Evolutionary conservation across 2,888 invertebrate genomes (phyloP).

Genomic region (Melangyna quadrimaculata): DNA sequence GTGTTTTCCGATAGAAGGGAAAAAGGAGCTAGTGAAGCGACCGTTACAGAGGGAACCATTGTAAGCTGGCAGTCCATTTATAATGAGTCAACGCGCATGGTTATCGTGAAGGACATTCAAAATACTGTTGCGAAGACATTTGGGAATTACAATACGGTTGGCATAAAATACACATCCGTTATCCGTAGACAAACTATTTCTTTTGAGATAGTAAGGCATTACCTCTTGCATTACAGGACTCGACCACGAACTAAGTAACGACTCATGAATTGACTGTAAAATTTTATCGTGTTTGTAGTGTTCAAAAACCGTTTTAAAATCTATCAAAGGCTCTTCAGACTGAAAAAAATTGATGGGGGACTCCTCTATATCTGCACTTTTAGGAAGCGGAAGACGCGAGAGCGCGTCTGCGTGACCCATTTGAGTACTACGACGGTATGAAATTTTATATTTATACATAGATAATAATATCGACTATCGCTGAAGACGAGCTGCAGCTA

Average conservation of each 20-base stretch:
- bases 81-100: background rate
- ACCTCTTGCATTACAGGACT: background rate
- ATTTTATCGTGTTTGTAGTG: conserved; percentile 18
- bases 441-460: background rate
- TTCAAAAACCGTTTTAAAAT: conserved; percentile 3
- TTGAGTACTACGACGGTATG: conserved; percentile 11
- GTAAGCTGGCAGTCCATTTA: too few species aligned
- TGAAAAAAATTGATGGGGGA: background rate
- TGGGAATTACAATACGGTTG: conserved; percentile 52
- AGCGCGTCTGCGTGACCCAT: conserved; percentile 27
- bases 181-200: conserved; percentile 27
- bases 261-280: conserved; percentile 15
- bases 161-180: conserved; percentile 12
- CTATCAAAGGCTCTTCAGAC: background rate
- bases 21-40: too few species aligned
- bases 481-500: conserved; percentile 36
- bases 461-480: background rate
- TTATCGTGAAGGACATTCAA: conserved; percentile 8
- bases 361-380: background rate
- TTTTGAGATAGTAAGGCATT: conserved; percentile 19
- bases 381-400: conserved; percentile 29
- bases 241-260: conserved; percentile 4
- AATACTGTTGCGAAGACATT: conserved; percentile 15
- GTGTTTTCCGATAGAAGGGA: too few species aligned
- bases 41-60: too few species aligned